phyloP scores from a whole-genome alignment of 2,888 invertebrate species.

The Cantharis lateralis region DNA sequence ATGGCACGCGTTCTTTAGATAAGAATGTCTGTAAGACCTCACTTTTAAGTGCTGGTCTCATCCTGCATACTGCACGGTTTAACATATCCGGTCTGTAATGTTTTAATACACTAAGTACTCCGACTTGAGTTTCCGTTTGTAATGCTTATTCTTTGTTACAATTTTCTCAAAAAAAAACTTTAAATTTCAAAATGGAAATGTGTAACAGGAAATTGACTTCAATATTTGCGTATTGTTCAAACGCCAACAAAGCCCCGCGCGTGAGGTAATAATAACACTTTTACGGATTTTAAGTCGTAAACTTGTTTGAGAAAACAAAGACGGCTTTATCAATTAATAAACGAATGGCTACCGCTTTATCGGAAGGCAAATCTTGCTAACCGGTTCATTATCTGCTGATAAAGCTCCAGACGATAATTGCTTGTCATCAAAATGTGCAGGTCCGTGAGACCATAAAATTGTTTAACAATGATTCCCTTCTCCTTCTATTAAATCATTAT shows the following conservation, averaged over 20 bases:
- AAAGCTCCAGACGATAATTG: not conserved
- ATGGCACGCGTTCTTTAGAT: slow-evolving; percentile 21
- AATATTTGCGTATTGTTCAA: not conserved
- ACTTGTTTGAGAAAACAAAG: not conserved
- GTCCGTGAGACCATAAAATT: slow-evolving; percentile 11
- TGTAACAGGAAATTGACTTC: not conserved
- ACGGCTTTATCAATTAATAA: not conserved
- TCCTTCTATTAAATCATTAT: not conserved
- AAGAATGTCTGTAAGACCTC: slow-evolving; percentile 22
- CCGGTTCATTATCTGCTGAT: slow-evolving; percentile 14
- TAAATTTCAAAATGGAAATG: too few relatives aligned
- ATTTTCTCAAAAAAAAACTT: not conserved
- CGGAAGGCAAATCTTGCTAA: not conserved
- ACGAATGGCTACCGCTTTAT: not conserved
- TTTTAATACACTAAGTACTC: slow-evolving; percentile 5
- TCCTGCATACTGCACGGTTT: slow-evolving; percentile 12
- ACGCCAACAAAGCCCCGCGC: not conserved
- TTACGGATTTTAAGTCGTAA: not conserved
- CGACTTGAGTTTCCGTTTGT: slow-evolving; percentile 10
- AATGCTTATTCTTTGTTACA: not conserved
- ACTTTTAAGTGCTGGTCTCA: slow-evolving; percentile 21
- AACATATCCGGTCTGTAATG: slow-evolving; percentile 19
- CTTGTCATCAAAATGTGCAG: slow-evolving; percentile 7
- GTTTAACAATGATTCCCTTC: slow-evolving; percentile 18
- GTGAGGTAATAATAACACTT: not conserved